Evolutionary conservation across 1,140 invertebrate genomes (phyloP).

Genomic region (Melipona quadrifasciata): DNA sequence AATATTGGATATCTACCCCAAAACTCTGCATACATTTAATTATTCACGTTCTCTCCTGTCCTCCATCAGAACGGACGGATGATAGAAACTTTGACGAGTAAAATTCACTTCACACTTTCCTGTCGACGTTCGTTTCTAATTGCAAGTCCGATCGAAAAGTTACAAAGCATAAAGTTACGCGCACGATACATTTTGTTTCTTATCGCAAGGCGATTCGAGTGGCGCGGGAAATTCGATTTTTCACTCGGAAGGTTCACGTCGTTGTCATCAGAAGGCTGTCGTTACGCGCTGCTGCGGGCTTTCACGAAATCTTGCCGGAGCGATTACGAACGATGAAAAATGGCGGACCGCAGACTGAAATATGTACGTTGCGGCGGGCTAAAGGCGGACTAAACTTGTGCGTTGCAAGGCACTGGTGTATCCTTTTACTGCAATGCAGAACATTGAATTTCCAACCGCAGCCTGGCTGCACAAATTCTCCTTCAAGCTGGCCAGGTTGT

Average conservation of each 20-base stretch:
- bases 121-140: neutral
- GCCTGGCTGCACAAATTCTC: neutral
- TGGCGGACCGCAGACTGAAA: slow-evolving; percentile 52
- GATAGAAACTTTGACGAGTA: neutral
- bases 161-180: neutral
- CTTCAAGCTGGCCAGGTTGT: slow-evolving; percentile 1
- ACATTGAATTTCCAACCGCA: slow-evolving; percentile 53
- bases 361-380: slow-evolving; percentile 50
- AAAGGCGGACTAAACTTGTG: slow-evolving; percentile 49
- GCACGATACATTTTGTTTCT: neutral
- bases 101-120: neutral
- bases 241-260: neutral
- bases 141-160: neutral
- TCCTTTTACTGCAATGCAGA: slow-evolving; percentile 59
- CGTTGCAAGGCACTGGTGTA: slow-evolving; percentile 42
- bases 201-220: neutral
- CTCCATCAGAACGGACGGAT: too few species aligned
- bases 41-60: too few species aligned
- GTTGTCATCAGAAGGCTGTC: slow-evolving; percentile 40
- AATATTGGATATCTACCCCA: too few species aligned
- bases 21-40: too few species aligned
- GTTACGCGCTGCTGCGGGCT: slow-evolving; percentile 43
- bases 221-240: slow-evolving; percentile 23
- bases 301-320: slow-evolving; percentile 28
- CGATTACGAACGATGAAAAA: slow-evolving; percentile 54